Conservation (phyloP, 2,797 vertebrate genomes). For the Sylvia borin region DNA sequence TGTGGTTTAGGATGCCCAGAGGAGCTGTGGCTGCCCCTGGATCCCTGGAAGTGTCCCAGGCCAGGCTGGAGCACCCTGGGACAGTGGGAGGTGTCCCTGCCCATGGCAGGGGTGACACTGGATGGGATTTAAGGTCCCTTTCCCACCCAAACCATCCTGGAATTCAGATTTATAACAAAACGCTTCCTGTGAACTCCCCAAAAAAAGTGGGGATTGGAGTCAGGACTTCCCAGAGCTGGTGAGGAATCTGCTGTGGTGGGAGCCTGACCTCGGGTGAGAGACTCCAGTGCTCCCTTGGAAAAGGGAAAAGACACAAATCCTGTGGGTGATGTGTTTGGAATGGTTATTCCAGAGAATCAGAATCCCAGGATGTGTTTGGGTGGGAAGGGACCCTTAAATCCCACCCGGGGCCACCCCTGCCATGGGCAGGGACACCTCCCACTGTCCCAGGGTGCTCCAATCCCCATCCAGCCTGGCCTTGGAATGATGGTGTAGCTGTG, state of each 20-base stretch:
- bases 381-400: not conserved
- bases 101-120: too few relatives aligned
- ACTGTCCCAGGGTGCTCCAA: not conserved
- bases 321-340: rapidly evolving
- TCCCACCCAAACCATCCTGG: not conserved
- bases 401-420: not conserved
- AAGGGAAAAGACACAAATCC: not conserved
- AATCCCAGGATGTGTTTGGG: not conserved
- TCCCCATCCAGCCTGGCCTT: not conserved
- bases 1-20: not conserved
- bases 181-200: not conserved
- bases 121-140: not conserved
- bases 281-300: not conserved
- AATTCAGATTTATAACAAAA: not conserved
- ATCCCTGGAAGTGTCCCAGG: not conserved
- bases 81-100: not conserved
- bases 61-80: not conserved
- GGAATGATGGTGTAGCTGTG: not conserved
- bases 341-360: not conserved
- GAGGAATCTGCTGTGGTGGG: not conserved
- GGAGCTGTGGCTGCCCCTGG: not conserved
- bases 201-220: not conserved
- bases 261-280: rapidly evolving
- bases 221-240: not conserved
- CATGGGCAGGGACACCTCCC: not conserved